Conservation (phyloP, 2,113 vertebrate genomes). For the Sinocyclocheilus rhinocerous region DNA sequence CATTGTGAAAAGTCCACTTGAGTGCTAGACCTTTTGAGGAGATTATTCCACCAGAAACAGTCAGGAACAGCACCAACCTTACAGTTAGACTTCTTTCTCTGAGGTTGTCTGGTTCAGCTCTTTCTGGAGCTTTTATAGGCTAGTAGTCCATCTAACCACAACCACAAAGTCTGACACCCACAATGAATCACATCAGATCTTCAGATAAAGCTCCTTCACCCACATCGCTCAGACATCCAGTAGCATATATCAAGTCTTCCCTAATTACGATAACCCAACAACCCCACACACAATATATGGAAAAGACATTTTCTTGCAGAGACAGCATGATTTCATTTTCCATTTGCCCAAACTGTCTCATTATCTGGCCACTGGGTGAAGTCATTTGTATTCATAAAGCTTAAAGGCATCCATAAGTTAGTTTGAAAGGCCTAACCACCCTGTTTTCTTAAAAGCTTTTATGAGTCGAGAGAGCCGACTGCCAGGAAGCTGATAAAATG, state of each 20-base stretch:
- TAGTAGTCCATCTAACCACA: neutral
- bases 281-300: conserved; percentile 40
- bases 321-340: conserved; percentile 63
- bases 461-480: conserved; percentile 47
- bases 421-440: neutral
- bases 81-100: neutral
- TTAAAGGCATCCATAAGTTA: conserved; percentile 51
- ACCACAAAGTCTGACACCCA: conserved; percentile 1
- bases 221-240: conserved; percentile 14
- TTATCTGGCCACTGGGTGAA: conserved; percentile 60
- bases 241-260: conserved; percentile 32
- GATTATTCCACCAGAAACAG: neutral
- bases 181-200: conserved; percentile 8
- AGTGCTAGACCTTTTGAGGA: conserved; percentile 5
- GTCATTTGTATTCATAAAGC: conserved; percentile 63
- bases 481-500: conserved; percentile 58
- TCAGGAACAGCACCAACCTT: neutral
- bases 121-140: neutral
- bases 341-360: conserved; percentile 55
- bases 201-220: neutral
- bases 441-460: conserved; percentile 19
- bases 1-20: neutral
- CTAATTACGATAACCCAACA: conserved; percentile 32
- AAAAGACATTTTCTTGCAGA: conserved; percentile 55
- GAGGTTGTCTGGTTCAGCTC: neutral